Base-by-base conservation (phyloP, 2,797 vertebrate genomes). In the Yasuhikotakia modesta region DNA sequence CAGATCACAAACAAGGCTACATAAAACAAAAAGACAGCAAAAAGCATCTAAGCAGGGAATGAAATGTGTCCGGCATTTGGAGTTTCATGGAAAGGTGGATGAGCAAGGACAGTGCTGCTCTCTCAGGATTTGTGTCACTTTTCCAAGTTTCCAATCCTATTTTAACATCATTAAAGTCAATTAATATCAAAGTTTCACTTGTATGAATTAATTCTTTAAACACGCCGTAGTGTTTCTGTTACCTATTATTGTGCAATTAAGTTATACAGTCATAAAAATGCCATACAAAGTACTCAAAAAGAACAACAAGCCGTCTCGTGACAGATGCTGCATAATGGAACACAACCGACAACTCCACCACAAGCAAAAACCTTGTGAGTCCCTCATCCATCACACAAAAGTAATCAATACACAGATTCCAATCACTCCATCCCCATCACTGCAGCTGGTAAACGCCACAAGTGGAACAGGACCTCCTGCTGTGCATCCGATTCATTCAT, bases 351-450 rank as follows among this genome's bases (percentile, higher is more conserved):
- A 64, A 43, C 48, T 16, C 21, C 1, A 2, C 77, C 24, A 58
- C 48, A 72, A 7, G 1, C 35, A 39, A 39, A 39, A 79, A 61
- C 55, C 24, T 27, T 21, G 32, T 53, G n/a, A 52, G 39, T 69
- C 79, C 65, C 53, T 64, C 79, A 75, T 82, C 76, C 82, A 89
- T 90, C 85, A 81, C 81, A 90, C 86, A 89, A 83, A 85, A 70
- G 35, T 39, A 84, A 86, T 90, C 87, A 89, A 88, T 87, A 86
- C 65, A 30, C 71, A 21, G 79, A 82, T 84, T 27, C 57, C 81
- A 88, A 92, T 91, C 87, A 87, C 88, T 91, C 85, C 86, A 82
- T 83, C 89, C 85, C 87, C 90, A 87, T 91, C 86, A 86, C 81
- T 74, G 57, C 80, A 76, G 83, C 80, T 85, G 82, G 86, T 80